These are phyloP conservation scores for Lutjanus campechanus DNA, from an alignment of 2,797 vertebrate species.

Conservation along the genomic window DNA sequence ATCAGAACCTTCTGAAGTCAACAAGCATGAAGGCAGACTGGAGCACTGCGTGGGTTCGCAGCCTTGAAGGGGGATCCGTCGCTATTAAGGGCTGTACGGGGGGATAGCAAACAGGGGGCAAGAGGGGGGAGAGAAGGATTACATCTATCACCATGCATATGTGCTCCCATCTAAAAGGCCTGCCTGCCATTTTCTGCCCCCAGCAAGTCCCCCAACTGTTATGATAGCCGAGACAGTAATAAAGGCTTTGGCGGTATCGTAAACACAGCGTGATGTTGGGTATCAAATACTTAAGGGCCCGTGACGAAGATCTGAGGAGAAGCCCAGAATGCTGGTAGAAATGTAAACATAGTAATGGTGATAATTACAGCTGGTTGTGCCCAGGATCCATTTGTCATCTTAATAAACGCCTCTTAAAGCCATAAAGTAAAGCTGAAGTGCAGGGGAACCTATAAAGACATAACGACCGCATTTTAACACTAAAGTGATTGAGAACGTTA, in stretches of 20 bases:
- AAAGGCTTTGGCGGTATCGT: slow-evolving; percentile 73
- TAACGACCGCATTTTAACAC: slow-evolving; percentile 27
- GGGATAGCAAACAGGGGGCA: slow-evolving; percentile 67
- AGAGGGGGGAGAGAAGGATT: slow-evolving; percentile 73
- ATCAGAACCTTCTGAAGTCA: slow-evolving; percentile 88
- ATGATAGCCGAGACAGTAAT: slow-evolving; percentile 73
- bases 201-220: slow-evolving; percentile 68
- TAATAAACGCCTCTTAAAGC: slow-evolving; percentile 62
- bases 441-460: slow-evolving; percentile 45
- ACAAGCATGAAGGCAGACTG: slow-evolving; percentile 86
- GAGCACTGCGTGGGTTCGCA: slow-evolving; percentile 78
- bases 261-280: slow-evolving; percentile 77
- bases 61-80: slow-evolving; percentile 77
- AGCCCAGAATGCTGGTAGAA: slow-evolving; percentile 48
- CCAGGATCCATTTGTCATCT: slow-evolving; percentile 64
- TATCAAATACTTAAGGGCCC: slow-evolving; percentile 73
- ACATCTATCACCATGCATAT: slow-evolving; percentile 80
- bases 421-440: slow-evolving; percentile 46
- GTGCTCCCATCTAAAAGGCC: slow-evolving; percentile 74
- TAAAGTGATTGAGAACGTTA: neutral
- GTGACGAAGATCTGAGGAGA: slow-evolving; percentile 65
- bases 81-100: slow-evolving; percentile 65
- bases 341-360: slow-evolving; percentile 70
- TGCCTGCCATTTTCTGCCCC: slow-evolving; percentile 63
- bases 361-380: slow-evolving; percentile 70